phyloP scores from a whole-genome alignment of 2,888 invertebrate genomes.

The Tridacna gigas region DNA sequence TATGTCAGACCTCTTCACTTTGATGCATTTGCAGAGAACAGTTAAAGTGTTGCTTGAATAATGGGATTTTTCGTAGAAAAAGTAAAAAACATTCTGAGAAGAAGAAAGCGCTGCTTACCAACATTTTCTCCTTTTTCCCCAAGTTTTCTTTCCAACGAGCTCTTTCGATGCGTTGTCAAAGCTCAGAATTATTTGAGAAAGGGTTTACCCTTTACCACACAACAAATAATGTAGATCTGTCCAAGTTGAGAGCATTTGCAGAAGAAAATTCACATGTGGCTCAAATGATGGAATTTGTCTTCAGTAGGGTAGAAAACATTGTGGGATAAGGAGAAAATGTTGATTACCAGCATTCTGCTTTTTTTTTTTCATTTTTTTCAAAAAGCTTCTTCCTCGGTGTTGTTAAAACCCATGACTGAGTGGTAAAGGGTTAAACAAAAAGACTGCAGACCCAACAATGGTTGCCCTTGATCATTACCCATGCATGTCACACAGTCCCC shows the following conservation, averaged over 20 bases:
- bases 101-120: no score
- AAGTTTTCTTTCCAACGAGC: no score
- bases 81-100: no score
- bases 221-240: not conserved
- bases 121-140: no score
- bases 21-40: no score
- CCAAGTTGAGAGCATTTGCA: not conserved
- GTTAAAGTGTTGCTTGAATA: no score
- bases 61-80: no score
- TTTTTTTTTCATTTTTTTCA: not conserved
- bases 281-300: not conserved
- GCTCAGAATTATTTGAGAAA: no score
- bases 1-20: no score
- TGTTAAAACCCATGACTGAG: not conserved
- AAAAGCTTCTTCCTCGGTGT: not conserved
- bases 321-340: not conserved
- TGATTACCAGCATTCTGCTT: not conserved
- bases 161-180: no score
- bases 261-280: not conserved
- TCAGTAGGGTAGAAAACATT: not conserved
- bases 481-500: conserved; percentile 15
- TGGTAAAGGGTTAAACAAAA: not conserved
- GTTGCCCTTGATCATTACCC: conserved; percentile 5
- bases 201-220: not conserved
- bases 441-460: not conserved